These are phyloP conservation scores for Tortricodes alternella DNA, from an alignment of 2,888 invertebrate species.

Conservation along the genomic window DNA sequence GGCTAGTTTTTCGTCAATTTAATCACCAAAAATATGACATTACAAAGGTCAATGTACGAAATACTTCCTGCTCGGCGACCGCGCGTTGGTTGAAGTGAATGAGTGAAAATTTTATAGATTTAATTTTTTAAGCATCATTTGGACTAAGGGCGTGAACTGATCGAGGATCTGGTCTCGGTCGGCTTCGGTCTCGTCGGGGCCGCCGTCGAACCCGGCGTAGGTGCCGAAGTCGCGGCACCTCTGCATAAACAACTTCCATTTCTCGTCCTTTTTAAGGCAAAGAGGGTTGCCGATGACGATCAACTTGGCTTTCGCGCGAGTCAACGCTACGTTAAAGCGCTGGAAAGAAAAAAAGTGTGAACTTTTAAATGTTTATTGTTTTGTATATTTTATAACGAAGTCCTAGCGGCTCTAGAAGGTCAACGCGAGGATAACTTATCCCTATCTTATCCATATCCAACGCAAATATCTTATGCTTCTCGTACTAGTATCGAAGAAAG, in stretches of 20 bases:
- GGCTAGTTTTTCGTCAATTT: no score
- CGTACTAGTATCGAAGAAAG: no score
- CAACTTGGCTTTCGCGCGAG: slow-evolving; percentile 87
- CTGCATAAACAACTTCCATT: slow-evolving; percentile 65
- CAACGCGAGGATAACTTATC: no score
- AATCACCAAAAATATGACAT: no score
- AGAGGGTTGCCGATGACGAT: slow-evolving; percentile 82
- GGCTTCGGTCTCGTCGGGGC: slow-evolving; percentile 15
- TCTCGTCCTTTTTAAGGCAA: slow-evolving; percentile 57
- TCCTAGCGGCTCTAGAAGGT: no score
- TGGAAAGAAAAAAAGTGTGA: slow-evolving; percentile 52
- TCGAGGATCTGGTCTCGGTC: slow-evolving; percentile 16
- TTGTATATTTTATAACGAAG: not conserved
- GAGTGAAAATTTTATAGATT: no score
- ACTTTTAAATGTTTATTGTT: not conserved
- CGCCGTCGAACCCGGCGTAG: slow-evolving; percentile 53
- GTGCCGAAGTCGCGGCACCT: slow-evolving; percentile 53
- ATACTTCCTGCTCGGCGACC: no score
- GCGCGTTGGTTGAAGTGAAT: no score
- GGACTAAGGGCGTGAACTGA: slow-evolving; percentile 27
- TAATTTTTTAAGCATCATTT: no score
- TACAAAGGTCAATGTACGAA: no score
- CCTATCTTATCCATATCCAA: no score
- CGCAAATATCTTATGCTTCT: no score
- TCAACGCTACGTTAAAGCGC: slow-evolving; percentile 89